Conservation (phyloP, 2,888 invertebrate species). For the Ochropleura leucogaster region DNA sequence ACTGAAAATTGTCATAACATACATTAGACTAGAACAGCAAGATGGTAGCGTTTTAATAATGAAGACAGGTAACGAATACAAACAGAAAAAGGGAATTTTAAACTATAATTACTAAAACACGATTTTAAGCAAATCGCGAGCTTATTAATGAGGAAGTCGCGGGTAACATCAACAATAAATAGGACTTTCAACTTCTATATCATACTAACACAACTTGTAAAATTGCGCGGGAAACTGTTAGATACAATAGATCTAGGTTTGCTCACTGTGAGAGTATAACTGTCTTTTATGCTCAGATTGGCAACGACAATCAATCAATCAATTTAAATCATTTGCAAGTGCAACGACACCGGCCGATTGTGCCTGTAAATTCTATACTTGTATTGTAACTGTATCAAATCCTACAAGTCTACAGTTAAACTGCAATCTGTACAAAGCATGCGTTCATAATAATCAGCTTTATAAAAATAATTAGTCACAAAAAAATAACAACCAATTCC, state of each 20-base stretch:
- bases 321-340: constrained; percentile 53
- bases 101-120: no score
- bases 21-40: no score
- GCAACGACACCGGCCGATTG: constrained; percentile 42
- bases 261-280: background rate
- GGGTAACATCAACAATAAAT: background rate
- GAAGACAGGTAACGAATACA: no score
- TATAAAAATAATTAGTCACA: background rate
- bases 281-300: constrained; percentile 15
- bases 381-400: constrained; percentile 5
- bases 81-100: no score
- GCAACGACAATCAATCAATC: constrained; percentile 40
- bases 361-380: background rate
- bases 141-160: no score
- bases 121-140: no score
- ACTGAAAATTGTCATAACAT: no score
- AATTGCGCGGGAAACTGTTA: constrained; percentile 6
- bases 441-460: background rate
- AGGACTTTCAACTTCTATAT: background rate
- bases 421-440: background rate
- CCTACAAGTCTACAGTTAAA: background rate
- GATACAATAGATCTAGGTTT: background rate
- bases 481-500: background rate
- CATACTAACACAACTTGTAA: background rate
- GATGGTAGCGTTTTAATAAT: no score